Conservation (phyloP, 35 echinoderm and acorn worm genomes). For the Ophioderma brevispina region DNA sequence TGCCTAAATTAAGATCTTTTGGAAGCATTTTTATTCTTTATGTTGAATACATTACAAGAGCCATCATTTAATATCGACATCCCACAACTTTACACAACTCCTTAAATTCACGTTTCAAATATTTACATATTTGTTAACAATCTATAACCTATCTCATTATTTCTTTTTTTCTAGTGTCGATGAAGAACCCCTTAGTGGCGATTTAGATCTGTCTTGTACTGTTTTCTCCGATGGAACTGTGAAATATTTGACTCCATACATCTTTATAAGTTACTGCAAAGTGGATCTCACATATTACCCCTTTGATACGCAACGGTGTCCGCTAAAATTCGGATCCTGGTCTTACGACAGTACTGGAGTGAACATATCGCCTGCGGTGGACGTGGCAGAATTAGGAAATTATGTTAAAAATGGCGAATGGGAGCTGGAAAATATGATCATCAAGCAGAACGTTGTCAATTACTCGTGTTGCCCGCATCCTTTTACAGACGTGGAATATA, state of each 20-base stretch:
- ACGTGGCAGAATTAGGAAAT: slow-evolving; percentile 33
- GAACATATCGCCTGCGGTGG: slow-evolving; percentile 9
- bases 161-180: slow-evolving; percentile 16
- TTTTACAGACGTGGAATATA: slow-evolving; percentile 75
- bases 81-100: too few species aligned
- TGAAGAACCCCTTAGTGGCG: not conserved
- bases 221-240: slow-evolving; percentile 54
- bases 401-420: slow-evolving; percentile 81
- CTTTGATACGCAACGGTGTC: slow-evolving; percentile 72
- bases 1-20: too few species aligned
- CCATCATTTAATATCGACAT: too few species aligned
- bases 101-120: too few species aligned
- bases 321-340: slow-evolving; percentile 81
- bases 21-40: too few species aligned
- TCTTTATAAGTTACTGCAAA: slow-evolving; percentile 68
- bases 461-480: slow-evolving; percentile 67
- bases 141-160: too few species aligned
- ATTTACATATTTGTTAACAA: too few species aligned
- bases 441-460: slow-evolving; percentile 16
- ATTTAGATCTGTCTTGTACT: slow-evolving; percentile 20
- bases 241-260: slow-evolving; percentile 45
- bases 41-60: too few species aligned
- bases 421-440: slow-evolving; percentile 62
- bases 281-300: slow-evolving; percentile 82
- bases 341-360: slow-evolving; percentile 50